Conservation (phyloP, 2,113 vertebrate genomes). For the Cynopterus brachyotis region DNA sequence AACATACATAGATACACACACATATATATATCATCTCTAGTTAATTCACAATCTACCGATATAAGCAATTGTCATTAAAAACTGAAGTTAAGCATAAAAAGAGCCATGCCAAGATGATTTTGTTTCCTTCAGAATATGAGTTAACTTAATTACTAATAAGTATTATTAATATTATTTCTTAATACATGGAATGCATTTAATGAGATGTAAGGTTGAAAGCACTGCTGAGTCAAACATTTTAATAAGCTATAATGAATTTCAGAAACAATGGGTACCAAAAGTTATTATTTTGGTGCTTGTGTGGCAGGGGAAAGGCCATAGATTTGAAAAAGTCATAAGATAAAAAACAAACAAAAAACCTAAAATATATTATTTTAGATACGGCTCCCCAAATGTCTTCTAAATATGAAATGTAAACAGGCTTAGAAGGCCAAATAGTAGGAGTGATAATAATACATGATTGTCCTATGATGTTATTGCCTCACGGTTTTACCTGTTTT, state of each 20-base stretch:
- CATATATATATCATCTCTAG: neutral
- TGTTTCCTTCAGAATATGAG: neutral
- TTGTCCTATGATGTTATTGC: neutral
- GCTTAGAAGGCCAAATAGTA: neutral
- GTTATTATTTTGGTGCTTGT: neutral
- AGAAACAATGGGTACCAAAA: neutral
- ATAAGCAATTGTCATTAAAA: neutral
- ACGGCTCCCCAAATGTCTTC: neutral
- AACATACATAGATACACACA: too few species aligned
- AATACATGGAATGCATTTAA: neutral
- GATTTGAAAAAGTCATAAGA: neutral
- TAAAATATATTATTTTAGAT: conserved; percentile 20
- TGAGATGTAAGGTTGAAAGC: neutral
- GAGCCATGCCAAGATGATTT: neutral
- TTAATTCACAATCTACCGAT: neutral
- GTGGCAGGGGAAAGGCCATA: neutral
- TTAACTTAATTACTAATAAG: conserved; percentile 15
- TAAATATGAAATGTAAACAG: neutral
- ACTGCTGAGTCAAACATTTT: neutral
- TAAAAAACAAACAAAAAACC: neutral
- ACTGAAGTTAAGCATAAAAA: neutral
- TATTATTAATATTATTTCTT: neutral
- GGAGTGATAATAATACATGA: neutral
- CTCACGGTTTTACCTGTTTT: neutral
- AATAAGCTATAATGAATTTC: neutral